Percentiles rank a stretch among this genome's conserved stretches.
phyloP scores from a whole-genome alignment of 2,113 vertebrate species.

The Brienomyrus brachyistius region DNA sequence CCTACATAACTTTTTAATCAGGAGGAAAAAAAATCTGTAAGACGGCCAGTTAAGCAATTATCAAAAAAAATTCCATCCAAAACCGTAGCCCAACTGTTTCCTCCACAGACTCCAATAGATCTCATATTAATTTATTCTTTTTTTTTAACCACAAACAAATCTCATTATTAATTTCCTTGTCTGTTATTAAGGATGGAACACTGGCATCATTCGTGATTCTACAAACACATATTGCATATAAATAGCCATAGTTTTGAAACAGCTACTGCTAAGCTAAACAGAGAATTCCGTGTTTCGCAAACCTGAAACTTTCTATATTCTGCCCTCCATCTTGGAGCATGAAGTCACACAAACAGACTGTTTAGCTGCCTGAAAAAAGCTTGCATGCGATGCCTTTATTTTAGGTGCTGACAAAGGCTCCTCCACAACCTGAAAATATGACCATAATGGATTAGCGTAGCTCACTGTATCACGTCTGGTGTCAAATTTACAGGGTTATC shows the following conservation, averaged over 20 bases:
- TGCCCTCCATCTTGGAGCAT: not conserved
- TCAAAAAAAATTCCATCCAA: conserved; percentile 26
- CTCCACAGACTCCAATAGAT: conserved; percentile 40
- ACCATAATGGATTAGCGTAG: not conserved
- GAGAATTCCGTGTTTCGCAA: not conserved
- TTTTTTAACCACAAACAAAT: conserved; percentile 31
- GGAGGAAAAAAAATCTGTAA: conserved; percentile 30
- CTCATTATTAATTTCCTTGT: conserved; percentile 39
- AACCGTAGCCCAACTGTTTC: conserved; percentile 40
- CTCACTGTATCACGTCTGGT: not conserved
- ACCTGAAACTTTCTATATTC: not conserved
- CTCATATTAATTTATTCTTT: conserved; percentile 33
- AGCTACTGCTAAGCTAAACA: not conserved
- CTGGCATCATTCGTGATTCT: conserved; percentile 29
- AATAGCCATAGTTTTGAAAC: not conserved
- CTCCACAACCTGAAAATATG: not conserved
- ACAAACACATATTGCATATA: not conserved
- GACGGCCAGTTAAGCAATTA: conserved; percentile 45
- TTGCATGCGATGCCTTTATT: not conserved
- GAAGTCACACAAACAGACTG: not conserved
- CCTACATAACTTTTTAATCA: conserved; percentile 29
- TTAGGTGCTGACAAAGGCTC: not conserved
- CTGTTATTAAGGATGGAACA: conserved; percentile 29
- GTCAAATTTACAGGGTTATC: not conserved
- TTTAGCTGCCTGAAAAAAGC: not conserved